Base-by-base conservation (phyloP, 2,113 vertebrate species). In the Collichthys lucidus region DNA sequence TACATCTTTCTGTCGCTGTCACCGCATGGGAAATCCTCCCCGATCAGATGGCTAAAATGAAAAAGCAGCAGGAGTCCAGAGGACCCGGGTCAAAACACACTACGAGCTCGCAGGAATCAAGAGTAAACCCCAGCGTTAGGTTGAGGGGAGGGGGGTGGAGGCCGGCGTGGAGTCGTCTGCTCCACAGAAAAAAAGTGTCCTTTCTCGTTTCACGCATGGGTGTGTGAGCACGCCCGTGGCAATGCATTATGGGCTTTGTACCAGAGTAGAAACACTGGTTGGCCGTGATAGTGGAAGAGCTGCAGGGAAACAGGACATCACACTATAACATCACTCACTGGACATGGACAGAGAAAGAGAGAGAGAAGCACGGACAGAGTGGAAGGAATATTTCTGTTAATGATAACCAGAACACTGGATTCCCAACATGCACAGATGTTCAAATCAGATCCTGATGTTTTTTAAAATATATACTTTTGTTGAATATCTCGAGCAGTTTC, bases 191-290 rank as follows among this genome's bases (percentile, higher is more conserved):
- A 59, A 70, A 90, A 86, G 40, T 80, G 92, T 93, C 93, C 88
- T 77, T 82, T 89, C 85, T 78, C 3, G 71, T 95, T 93, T 92
- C 88, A 93, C 29, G 92, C 92, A 84, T 94, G 92, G 91, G 80
- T 80, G 89, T 89, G 70, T 88, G 89, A 94, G 86, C 79, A 40
- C 5, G 86, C 93, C 91, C n/a, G 11, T 4, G 83, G 94, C 91
- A 44, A 15, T 88, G 87, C 86, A 91, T 92, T 91, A 92, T 90
- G 90, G 92, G 88, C 62, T 89, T 71, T 74, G 74, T 83, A 82
- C 56, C 65, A 71, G 85, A 77, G 84, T 44, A 82, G 70, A 74
- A 77, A 64, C 61, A 53, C 64, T 68, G 73, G 77, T 16, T 8
- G 74, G 49, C 74, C 26, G 40, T 73, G 83, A 81, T 76, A 77